Evolutionary conservation across 1,140 invertebrate genomes (phyloP).

Genomic region (Sycophaga agraensis): DNA sequence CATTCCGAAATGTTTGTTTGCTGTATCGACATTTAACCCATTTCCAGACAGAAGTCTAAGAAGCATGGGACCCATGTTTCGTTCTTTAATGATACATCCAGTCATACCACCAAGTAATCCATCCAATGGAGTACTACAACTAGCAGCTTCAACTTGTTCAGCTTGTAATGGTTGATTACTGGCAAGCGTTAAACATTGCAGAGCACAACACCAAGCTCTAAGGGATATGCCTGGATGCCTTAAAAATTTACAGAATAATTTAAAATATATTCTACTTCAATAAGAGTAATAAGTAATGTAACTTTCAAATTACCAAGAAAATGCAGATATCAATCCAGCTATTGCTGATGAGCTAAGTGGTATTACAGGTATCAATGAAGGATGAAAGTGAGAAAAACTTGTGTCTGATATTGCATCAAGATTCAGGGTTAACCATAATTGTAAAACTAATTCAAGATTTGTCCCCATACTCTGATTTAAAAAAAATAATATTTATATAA

Average conservation of each 20-base stretch:
- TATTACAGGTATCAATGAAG: slow-evolving; percentile 70
- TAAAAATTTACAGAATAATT: slow-evolving; percentile 23
- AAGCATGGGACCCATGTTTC: slow-evolving; percentile 72
- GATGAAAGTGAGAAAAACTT: slow-evolving; percentile 57
- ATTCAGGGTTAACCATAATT: slow-evolving; percentile 83
- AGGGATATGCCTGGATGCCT: slow-evolving; percentile 69
- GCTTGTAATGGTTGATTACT: slow-evolving; percentile 55
- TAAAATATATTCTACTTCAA: background rate
- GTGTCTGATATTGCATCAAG: slow-evolving; percentile 58
- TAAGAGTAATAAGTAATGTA: too few species aligned
- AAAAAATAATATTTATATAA: slow-evolving; percentile 16
- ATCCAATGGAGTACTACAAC: slow-evolving; percentile 44
- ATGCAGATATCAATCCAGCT: slow-evolving; percentile 68
- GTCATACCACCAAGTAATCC: slow-evolving; percentile 58
- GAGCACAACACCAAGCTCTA: slow-evolving; percentile 72
- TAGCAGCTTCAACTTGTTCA: slow-evolving; percentile 42
- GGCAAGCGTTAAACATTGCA: slow-evolving; percentile 65
- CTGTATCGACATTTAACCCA: slow-evolving; percentile 57
- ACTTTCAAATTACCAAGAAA: slow-evolving; percentile 56
- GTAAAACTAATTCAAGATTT: slow-evolving; percentile 77
- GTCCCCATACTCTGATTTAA: slow-evolving; percentile 52
- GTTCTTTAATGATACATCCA: slow-evolving; percentile 66
- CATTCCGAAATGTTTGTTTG: slow-evolving; percentile 59
- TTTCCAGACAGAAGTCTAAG: slow-evolving; percentile 71
- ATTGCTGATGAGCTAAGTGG: slow-evolving; percentile 72